Percentiles rank a stretch among this genome's conserved stretches.
phyloP scores from a whole-genome alignment of 1,140 invertebrate genomes.

The Aculops lycopersici region DNA sequence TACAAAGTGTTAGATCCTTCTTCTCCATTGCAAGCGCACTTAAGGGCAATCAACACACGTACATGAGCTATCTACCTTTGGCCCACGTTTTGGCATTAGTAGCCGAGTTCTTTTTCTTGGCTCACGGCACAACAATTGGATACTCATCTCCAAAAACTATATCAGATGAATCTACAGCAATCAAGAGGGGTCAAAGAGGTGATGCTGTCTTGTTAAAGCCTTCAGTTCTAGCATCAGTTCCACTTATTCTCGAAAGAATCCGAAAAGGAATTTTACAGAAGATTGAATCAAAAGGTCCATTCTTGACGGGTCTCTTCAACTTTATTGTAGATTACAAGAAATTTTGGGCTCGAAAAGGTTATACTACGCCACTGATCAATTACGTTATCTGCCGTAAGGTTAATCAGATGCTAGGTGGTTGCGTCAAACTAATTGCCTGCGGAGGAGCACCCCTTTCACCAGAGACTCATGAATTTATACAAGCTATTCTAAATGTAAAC shows the following conservation, averaged over 20 bases:
- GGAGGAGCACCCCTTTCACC: slow-evolving; percentile 80
- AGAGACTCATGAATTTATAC: slow-evolving; percentile 76
- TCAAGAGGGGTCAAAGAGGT: slow-evolving; percentile 12
- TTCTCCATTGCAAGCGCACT: slow-evolving; percentile 30
- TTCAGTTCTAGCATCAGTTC: slow-evolving; percentile 14
- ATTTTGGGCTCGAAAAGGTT: slow-evolving; percentile 20
- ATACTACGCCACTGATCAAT: slow-evolving; percentile 6
- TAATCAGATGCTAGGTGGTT: slow-evolving; percentile 45
- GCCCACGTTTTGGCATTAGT: slow-evolving; percentile 80
- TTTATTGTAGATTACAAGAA: slow-evolving; percentile 70
- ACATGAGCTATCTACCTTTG: slow-evolving; percentile 78
- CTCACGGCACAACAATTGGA: slow-evolving; percentile 49
- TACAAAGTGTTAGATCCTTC: slow-evolving; percentile 54
- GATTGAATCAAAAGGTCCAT: slow-evolving; percentile 32
- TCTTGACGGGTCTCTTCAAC: slow-evolving; percentile 46
- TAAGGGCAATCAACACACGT: slow-evolving; percentile 29
- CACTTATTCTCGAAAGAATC: slow-evolving; percentile 10
- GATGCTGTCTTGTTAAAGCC: slow-evolving; percentile 13
- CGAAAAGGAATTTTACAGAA: slow-evolving; percentile 65
- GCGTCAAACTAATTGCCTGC: slow-evolving; percentile 47
- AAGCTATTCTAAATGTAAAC: slow-evolving; percentile 57
- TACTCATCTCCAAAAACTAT: slow-evolving; percentile 82
- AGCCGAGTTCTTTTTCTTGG: slow-evolving; percentile 7
- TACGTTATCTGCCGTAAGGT: slow-evolving; percentile 34
- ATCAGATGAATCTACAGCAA: slow-evolving; percentile 32